phyloP scores from a whole-genome alignment of 1,140 invertebrate genomes.

The Dryas iulia region DNA sequence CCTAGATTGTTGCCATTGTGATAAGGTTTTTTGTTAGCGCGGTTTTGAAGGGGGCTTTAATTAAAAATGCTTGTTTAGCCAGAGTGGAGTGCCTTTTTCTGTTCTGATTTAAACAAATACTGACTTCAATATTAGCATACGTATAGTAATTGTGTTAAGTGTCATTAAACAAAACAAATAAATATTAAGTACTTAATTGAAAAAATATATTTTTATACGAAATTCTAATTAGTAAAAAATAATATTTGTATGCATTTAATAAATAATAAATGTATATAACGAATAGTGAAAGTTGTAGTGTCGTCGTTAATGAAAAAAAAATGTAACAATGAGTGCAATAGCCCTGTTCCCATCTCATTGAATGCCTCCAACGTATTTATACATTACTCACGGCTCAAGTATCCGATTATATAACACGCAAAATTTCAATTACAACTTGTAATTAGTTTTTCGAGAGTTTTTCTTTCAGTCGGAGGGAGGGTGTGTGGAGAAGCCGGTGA shows the following conservation, averaged over 20 bases:
- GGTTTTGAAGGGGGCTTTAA: conserved; percentile 74
- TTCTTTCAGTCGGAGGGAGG: conserved; percentile 78
- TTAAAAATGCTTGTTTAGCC: conserved; percentile 73
- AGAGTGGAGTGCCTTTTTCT: conserved; percentile 45
- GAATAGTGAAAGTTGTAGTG: not conserved
- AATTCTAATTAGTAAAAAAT: no score
- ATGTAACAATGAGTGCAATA: not conserved
- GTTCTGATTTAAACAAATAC: conserved; percentile 29
- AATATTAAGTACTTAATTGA: not conserved
- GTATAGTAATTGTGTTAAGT: not conserved
- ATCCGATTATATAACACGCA: conserved; percentile 82
- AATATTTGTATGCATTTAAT: no score
- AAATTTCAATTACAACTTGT: conserved; percentile 82
- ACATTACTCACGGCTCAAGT: conserved; percentile 80
- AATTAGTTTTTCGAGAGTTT: conserved; percentile 82
- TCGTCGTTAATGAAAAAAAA: not conserved
- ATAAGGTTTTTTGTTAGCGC: conserved; percentile 68
- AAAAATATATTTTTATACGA: no score
- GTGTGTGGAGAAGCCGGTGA: conserved; percentile 52
- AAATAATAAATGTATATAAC: no score
- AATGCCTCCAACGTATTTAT: conserved; percentile 66
- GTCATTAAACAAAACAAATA: not conserved
- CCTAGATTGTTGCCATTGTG: conserved; percentile 79
- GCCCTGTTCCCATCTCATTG: not conserved
- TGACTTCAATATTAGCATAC: not conserved